Percentiles rank a stretch among this genome's conserved stretches.
Evolutionary conservation across 2,113 vertebrate species (phyloP).

Genomic region (Nerophis lumbriciformis): DNA sequence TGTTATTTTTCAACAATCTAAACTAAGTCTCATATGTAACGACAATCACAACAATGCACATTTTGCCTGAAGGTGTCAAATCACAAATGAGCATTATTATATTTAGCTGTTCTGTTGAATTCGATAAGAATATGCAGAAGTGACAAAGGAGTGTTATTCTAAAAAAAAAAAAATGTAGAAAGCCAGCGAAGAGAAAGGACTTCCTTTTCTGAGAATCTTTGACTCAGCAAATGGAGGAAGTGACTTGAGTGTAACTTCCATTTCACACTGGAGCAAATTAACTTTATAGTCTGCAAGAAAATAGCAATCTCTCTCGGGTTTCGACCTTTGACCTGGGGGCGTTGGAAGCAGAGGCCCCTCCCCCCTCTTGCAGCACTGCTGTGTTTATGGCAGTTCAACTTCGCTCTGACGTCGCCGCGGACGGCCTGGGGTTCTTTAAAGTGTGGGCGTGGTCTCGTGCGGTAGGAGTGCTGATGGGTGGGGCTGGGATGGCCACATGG

Average conservation of each 20-base stretch:
- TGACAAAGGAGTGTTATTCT: no score
- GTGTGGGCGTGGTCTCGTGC: conserved; percentile 10
- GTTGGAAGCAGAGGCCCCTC: conserved; percentile 38
- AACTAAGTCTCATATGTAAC: no score
- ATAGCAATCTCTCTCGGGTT: conserved; percentile 12
- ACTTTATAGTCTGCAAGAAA: conserved; percentile 4
- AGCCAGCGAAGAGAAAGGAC: conserved; percentile 11
- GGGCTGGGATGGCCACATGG: conserved; percentile 21
- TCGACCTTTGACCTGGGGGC: conserved; percentile 49
- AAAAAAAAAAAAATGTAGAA: background rate
- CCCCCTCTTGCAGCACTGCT: conserved; percentile 24
- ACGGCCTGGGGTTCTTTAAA: background rate
- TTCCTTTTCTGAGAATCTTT: conserved; percentile 42
- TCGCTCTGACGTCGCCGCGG: conserved; percentile 43
- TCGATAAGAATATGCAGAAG: no score
- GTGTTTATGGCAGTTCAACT: conserved; percentile 44
- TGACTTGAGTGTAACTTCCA: conserved; percentile 31
- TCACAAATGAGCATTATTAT: no score
- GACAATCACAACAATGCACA: no score
- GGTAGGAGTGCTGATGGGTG: conserved; percentile 38
- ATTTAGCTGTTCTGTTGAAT: background rate
- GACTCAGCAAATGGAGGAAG: conserved; percentile 41
- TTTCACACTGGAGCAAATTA: conserved; percentile 5
- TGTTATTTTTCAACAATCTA: no score
- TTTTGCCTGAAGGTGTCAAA: no score